These are phyloP conservation scores for Heliconius melpomene DNA, from an alignment of 1,140 invertebrate species.

Conservation along the genomic window DNA sequence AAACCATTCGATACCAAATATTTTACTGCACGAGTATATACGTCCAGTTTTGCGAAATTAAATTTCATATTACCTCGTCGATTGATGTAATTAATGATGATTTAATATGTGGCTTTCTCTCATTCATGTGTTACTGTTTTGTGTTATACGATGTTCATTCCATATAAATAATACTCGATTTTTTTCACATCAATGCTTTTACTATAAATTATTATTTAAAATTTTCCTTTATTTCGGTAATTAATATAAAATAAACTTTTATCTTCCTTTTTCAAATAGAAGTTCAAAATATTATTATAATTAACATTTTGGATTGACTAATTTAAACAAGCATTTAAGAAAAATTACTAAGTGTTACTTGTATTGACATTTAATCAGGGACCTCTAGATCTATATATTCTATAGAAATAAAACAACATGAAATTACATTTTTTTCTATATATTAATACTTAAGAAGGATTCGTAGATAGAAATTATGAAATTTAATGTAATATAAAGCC, in stretches of 20 bases:
- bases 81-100: slow-evolving; percentile 1
- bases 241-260: too few relatives aligned
- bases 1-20: not conserved
- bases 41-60: not conserved
- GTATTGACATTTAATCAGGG: too few relatives aligned
- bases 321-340: too few relatives aligned
- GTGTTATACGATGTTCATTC: not conserved
- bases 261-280: too few relatives aligned
- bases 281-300: too few relatives aligned
- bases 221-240: not conserved
- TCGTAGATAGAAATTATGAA: not conserved
- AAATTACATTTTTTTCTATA: not conserved
- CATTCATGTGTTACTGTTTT: not conserved
- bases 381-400: too few relatives aligned
- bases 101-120: not conserved
- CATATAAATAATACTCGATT: not conserved
- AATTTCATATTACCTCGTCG: not conserved
- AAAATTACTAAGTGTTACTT: too few relatives aligned
- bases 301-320: too few relatives aligned
- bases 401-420: not conserved
- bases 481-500: not conserved
- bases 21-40: not conserved
- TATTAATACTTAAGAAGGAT: not conserved
- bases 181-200: not conserved
- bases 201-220: not conserved